Base-by-base conservation (phyloP, 1,140 invertebrate genomes). In the Leptopilina clavipes region DNA sequence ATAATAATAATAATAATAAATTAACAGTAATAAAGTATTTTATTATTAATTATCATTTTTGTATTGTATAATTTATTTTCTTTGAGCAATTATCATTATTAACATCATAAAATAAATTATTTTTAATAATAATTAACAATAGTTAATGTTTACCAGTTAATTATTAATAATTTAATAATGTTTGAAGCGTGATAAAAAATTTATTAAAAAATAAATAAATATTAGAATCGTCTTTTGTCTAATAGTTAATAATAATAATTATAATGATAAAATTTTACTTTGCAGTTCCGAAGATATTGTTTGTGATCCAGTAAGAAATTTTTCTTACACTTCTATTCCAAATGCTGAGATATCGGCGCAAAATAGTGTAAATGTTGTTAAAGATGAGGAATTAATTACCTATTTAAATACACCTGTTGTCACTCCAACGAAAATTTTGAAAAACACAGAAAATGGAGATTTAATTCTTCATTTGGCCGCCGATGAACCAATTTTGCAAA, bases 401-500 rank as follows among this genome's bases (percentile, higher is more conserved):
- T 65, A 65, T 65, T 65, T 65, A 31, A 65, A 65, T 31, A 31
- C 59, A 65, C 59, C 59, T 5, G 25, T n/a, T 65, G 22, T 22
- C 11, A 65, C 59, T 31, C 59, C 59, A n/a, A 65, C 59, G 19
- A 65, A 14, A 31, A 65, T n/a, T 65, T 25, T 22, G 14, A 31
- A n/a, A 65, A 65, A 14, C 12, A 25, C 59, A 14, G 59, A 65
- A 65, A 65, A 65, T 65, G 59, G 59, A n/a, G 59, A 65, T 65
- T 65, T 65, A 65, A 65, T 65, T n/a, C 22, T 65, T 31, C 59
- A 65, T n/a, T 65, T 65, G 59, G 12, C 59, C 12, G 5, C 59
- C 11, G 25, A 65, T 65, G 59, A 65, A 37, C 59, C 59, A 65
- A 65, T 31, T 65, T 65, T 31, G 14, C 59, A 65, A 65, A 31